phyloP scores from a whole-genome alignment of 2,113 vertebrate genomes.

The Anser brachyrhynchus region DNA sequence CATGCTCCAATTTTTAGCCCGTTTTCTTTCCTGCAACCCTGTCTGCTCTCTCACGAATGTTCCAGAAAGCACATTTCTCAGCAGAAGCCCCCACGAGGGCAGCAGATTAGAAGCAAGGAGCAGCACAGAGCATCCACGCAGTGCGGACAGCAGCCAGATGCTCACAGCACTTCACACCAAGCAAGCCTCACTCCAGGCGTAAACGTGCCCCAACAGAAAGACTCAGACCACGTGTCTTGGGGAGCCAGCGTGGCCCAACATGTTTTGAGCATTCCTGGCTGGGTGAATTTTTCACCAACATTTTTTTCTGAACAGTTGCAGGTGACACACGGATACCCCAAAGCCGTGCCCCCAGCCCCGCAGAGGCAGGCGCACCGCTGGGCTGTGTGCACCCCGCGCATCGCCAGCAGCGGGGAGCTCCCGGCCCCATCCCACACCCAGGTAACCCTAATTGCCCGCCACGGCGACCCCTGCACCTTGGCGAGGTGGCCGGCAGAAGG shows the following conservation, averaged over 20 bases:
- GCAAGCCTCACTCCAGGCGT: neutral
- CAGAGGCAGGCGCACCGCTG: too few relatives aligned
- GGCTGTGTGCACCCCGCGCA: too few relatives aligned
- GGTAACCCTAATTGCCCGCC: conserved; percentile 71
- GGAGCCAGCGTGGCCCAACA: fast-evolving
- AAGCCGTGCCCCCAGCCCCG: too few relatives aligned
- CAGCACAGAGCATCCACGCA: fast-evolving
- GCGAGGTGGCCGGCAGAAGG: conserved; percentile 62
- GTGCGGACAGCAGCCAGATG: fast-evolving
- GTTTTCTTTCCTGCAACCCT: fast-evolving
- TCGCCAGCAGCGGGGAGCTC: conserved; percentile 20
- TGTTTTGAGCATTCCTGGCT: neutral
- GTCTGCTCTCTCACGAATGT: fast-evolving
- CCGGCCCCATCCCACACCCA: neutral
- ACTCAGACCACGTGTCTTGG: fast-evolving
- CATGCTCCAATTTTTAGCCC: fast-evolving
- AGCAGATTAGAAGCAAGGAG: fast-evolving
- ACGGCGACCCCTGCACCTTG: conserved; percentile 60
- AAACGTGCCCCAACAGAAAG: fast-evolving
- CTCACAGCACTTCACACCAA: fast-evolving
- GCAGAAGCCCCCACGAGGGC: neutral
- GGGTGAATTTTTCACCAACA: neutral
- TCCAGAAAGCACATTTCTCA: fast-evolving
- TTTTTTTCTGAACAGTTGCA: neutral
- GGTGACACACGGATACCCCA: too few relatives aligned